These are phyloP conservation scores for Tenthredo amoena DNA, from an alignment of 2,888 invertebrate species.

Conservation along the genomic window DNA sequence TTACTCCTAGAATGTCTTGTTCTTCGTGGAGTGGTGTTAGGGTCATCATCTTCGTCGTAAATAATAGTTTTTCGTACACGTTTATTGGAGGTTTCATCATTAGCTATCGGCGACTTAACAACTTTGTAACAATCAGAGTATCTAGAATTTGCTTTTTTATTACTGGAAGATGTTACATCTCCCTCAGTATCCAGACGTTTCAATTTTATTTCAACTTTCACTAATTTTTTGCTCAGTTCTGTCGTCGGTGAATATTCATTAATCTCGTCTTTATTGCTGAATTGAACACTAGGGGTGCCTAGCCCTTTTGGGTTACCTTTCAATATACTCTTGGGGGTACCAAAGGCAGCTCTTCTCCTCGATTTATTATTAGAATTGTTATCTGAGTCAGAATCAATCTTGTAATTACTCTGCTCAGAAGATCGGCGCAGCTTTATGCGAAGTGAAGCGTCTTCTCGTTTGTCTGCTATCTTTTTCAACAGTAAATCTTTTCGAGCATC, in stretches of 20 bases:
- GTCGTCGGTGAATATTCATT: slow-evolving; percentile 32
- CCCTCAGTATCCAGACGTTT: neutral
- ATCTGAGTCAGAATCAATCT: slow-evolving; percentile 61
- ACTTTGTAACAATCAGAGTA: neutral
- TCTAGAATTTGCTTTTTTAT: neutral
- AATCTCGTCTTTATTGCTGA: slow-evolving; percentile 17
- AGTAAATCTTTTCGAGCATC: slow-evolving; percentile 21
- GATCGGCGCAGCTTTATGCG: slow-evolving; percentile 65
- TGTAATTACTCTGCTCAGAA: slow-evolving; percentile 68
- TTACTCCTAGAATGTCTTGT: neutral
- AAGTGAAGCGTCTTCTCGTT: slow-evolving; percentile 55
- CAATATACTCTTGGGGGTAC: slow-evolving; percentile 37
- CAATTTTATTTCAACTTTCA: slow-evolving; percentile 25
- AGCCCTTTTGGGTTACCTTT: slow-evolving; percentile 22
- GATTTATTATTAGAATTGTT: neutral
- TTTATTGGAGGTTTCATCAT: neutral
- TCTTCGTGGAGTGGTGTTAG: neutral
- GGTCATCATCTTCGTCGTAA: neutral
- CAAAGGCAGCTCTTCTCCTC: neutral
- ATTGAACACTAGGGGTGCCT: slow-evolving; percentile 26
- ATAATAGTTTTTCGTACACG: neutral
- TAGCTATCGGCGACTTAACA: neutral
- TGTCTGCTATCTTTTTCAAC: slow-evolving; percentile 45
- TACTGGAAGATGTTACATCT: neutral
- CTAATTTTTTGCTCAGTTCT: slow-evolving; percentile 11